These are phyloP conservation scores for Micromussa lordhowensis DNA, from an alignment of 92 coral and sea anemone species.

Conservation along the genomic window DNA sequence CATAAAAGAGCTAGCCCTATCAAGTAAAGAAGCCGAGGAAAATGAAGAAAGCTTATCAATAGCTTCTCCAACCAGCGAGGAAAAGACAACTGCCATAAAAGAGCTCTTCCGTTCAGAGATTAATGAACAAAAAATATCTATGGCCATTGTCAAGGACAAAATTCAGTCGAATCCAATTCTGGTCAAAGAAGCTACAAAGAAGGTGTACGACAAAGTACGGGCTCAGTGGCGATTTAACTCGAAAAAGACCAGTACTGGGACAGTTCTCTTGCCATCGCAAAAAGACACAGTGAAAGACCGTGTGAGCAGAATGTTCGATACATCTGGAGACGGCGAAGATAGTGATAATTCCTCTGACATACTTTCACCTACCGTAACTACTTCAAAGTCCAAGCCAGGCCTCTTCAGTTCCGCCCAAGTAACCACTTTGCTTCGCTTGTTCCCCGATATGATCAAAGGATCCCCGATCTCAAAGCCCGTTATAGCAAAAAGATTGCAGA, in stretches of 20 bases:
- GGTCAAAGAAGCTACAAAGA: slow-evolving; percentile 12
- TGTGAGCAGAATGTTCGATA: slow-evolving; percentile 18
- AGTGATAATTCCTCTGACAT: slow-evolving; percentile 24
- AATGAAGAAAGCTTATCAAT: background rate
- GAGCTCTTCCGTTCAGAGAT: slow-evolving; percentile 8
- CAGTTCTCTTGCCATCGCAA: slow-evolving; percentile 7
- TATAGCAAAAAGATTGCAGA: background rate
- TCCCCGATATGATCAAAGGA: too few species aligned
- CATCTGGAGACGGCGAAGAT: background rate
- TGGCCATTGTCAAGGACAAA: slow-evolving; percentile 29
- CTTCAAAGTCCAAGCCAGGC: slow-evolving; percentile 21
- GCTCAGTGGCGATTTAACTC: slow-evolving; percentile 25
- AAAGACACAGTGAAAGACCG: slow-evolving; percentile 23
- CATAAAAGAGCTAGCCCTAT: background rate
- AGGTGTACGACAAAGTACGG: slow-evolving; percentile 53
- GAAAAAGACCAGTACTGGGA: background rate
- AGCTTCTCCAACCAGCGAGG: background rate
- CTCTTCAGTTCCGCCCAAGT: background rate
- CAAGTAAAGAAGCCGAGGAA: background rate
- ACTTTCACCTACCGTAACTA: slow-evolving; percentile 37
- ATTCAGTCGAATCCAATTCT: slow-evolving; percentile 32
- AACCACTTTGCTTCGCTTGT: too few species aligned
- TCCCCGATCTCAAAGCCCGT: too few species aligned
- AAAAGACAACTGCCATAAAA: slow-evolving; percentile 20
- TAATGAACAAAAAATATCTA: background rate